Percentiles rank a stretch among this genome's conserved stretches.
Evolutionary conservation across 2,797 vertebrate species (phyloP).

Genomic region (Botia almorhae): DNA sequence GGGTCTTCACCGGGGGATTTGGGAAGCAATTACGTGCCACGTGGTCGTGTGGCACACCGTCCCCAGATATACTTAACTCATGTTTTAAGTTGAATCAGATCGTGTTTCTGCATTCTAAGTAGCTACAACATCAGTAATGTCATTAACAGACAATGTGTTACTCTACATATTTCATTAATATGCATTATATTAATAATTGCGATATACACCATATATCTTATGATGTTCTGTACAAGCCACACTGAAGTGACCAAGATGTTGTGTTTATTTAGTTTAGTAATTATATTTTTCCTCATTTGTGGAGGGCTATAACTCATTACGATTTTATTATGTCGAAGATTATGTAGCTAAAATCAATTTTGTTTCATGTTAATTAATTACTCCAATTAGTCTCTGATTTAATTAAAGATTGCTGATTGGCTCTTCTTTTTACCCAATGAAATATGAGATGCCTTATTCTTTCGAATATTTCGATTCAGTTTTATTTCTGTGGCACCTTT

Average conservation of each 20-base stretch:
- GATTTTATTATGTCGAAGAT: slow-evolving; percentile 37
- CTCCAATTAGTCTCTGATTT: slow-evolving; percentile 36
- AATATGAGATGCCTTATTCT: neutral
- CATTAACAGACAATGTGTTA: neutral
- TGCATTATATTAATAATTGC: too few relatives aligned
- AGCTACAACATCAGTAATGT: neutral
- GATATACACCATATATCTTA: too few relatives aligned
- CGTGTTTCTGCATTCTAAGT: slow-evolving; percentile 17
- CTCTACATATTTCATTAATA: neutral
- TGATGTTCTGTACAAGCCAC: neutral
- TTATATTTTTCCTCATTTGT: slow-evolving; percentile 25
- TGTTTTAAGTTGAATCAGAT: slow-evolving; percentile 22
- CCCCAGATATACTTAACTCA: neutral
- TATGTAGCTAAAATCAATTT: slow-evolving; percentile 37
- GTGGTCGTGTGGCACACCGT: slow-evolving; percentile 13
- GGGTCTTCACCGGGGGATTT: slow-evolving; percentile 33
- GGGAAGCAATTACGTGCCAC: slow-evolving; percentile 36
- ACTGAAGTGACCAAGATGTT: neutral
- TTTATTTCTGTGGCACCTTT: too few relatives aligned
- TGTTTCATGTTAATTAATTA: slow-evolving; percentile 32
- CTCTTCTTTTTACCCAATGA: slow-evolving; percentile 23
- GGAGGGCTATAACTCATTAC: slow-evolving; percentile 38
- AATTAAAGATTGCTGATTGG: slow-evolving; percentile 38
- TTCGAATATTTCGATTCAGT: too few relatives aligned
- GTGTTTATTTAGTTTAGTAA: neutral